Evolutionary conservation across 2,888 invertebrate genomes (phyloP), one percentile per base, ranked within the genome.

Genomic region (Abrostola triplasia): DNA sequence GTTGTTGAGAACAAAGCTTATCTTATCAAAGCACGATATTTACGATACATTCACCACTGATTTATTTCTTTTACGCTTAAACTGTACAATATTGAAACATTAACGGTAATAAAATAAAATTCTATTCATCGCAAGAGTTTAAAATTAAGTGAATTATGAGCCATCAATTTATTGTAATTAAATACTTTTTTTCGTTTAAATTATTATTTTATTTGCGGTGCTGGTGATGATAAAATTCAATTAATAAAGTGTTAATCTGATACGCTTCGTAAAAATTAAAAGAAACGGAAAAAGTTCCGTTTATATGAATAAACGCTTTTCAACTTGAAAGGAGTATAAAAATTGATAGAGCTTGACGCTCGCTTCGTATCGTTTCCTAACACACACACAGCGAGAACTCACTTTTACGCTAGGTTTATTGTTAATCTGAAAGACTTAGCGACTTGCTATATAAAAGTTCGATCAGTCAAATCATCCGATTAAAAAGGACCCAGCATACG

Each of bases 61-160:
- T 74, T 76, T 74, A 63, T 76, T 64, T 58, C 50, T 65, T 61
- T 59, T 38, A 64, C 64, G 54, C 73, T 67, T 63, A 58, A 47
- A 61, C 70, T 69, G 51, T 38, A 47, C 44, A 47, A 9, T 47
- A 24, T 47, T 47, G 42, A 51, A 64, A 59, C 24, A 2, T 24
- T 24, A 24, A 24, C 24, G 24, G 24, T 24, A 24, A 1, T 1
- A 24, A 24, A 24, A 1, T 1, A 24, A 24, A 24, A 24, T 24
- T 24, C 24, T 24, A 24, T 2, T 2, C 24, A 24, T 24, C 1
- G 24, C 24, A 1, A 24, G 4, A 24, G 24, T 24, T n/a, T n/a
- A n/a, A n/a, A 24, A 24, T 24, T 2, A 24, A 24, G 24, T 4
- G 4, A 24, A 24, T 24, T 24, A 24, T 24, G 24, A 2, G 24